Conservation (phyloP, 1,140 invertebrate species). For the Heliconius hermathena region DNA sequence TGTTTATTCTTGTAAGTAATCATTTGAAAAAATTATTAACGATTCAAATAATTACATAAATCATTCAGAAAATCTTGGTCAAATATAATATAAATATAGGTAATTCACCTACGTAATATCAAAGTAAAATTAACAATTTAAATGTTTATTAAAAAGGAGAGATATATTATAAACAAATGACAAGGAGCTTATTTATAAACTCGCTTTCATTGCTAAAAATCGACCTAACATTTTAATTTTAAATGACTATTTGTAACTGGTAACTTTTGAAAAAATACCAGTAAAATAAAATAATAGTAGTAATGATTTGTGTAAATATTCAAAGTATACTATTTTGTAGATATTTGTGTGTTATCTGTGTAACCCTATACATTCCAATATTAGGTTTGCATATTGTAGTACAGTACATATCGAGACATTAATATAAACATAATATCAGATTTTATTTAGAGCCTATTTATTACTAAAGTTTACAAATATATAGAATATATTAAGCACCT, state of each 20-base stretch:
- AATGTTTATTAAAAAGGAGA: background rate
- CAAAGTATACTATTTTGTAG: constrained; percentile 20
- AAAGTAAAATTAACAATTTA: background rate
- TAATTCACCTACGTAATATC: background rate
- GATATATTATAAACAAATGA: constrained; percentile 18
- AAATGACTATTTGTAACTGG: background rate
- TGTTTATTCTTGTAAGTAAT: background rate
- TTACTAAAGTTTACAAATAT: background rate
- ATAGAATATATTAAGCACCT: background rate
- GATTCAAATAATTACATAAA: background rate
- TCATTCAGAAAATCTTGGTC: background rate
- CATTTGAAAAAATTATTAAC: background rate
- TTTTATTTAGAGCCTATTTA: constrained; percentile 6
- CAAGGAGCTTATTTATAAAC: constrained; percentile 26
- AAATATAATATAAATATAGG: background rate
- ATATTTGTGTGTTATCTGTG: constrained; percentile 5
- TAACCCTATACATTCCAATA: background rate
- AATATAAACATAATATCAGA: background rate
- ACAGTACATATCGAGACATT: background rate
- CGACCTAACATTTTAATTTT: background rate
- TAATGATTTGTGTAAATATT: background rate
- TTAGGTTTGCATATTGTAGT: background rate
- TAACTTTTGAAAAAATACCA: background rate
- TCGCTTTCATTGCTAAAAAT: constrained; percentile 20
- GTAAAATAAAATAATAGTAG: background rate